Percentiles rank a stretch among this genome's conserved stretches.
Conservation (phyloP, 2,797 vertebrate species). For the Crypturellus tataupa region DNA sequence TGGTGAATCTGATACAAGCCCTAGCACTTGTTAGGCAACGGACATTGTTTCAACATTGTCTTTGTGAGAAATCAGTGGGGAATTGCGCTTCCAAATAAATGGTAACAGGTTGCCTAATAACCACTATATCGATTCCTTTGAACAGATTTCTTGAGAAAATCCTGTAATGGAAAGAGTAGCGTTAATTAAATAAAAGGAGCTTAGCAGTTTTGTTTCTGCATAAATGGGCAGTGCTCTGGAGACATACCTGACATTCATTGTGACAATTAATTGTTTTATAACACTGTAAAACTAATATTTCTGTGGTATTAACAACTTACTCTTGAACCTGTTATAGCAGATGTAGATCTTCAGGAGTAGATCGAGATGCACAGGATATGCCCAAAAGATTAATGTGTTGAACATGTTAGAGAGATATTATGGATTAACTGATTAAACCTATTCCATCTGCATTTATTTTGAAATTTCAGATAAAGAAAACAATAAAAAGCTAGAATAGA, state of each 20-base stretch:
- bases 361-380: neutral
- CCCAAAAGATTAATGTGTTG: neutral
- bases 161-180: neutral
- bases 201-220: neutral
- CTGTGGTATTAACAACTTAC: neutral
- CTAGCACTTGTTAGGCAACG: neutral
- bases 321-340: neutral
- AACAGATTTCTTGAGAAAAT: neutral
- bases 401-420: neutral
- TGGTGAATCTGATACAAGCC: neutral
- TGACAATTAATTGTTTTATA: neutral
- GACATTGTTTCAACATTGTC: neutral
- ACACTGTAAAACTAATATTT: neutral
- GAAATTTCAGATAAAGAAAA: slow-evolving; percentile 36
- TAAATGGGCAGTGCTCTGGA: neutral
- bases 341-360: neutral
- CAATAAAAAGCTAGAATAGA: neutral
- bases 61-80: neutral
- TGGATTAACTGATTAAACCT: slow-evolving; percentile 27
- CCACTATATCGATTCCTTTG: neutral
- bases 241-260: neutral
- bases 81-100: neutral
- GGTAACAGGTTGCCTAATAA: neutral
- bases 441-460: slow-evolving; percentile 25
- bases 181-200: neutral